phyloP scores from a whole-genome alignment of 2,113 vertebrate species.

The Aphyosemion australe region DNA sequence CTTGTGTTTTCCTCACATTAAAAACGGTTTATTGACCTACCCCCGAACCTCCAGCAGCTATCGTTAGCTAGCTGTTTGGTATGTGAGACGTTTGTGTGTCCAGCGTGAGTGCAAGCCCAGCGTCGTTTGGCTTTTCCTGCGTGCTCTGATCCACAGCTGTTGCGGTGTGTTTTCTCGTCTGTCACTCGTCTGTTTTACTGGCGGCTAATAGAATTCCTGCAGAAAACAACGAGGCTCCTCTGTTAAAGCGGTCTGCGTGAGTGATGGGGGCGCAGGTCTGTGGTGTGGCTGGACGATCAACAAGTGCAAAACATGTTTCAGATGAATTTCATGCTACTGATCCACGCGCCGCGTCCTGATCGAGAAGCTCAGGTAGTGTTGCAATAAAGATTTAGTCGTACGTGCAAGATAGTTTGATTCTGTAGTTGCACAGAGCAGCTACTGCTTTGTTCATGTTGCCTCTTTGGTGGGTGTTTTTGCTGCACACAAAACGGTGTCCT shows the following conservation, averaged over 20 bases:
- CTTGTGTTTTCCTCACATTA: conserved; percentile 23
- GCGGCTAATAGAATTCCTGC: conserved; percentile 54
- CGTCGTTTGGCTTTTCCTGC: conserved; percentile 62
- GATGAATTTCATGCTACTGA: conserved; percentile 28
- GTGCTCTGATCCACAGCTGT: conserved; percentile 74
- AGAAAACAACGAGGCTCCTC: conserved; percentile 26
- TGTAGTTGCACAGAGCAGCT: conserved; percentile 6
- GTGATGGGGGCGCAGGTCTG: conserved; percentile 17
- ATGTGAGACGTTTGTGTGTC: conserved; percentile 65
- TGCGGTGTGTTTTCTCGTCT: conserved; percentile 71
- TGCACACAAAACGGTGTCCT: conserved; percentile 43
- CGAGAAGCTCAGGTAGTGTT: conserved; percentile 15
- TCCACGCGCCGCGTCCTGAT: conserved; percentile 1
- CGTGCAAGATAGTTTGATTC: conserved; percentile 7
- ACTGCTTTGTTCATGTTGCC: conserved; percentile 16
- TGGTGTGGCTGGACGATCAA: conserved; percentile 62
- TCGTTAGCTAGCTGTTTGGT: conserved; percentile 70
- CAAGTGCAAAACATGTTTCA: conserved; percentile 67
- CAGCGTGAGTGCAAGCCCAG: conserved; percentile 47
- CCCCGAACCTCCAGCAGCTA: conserved; percentile 46
- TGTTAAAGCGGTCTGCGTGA: background rate
- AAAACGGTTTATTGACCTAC: conserved; percentile 40
- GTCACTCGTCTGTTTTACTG: conserved; percentile 64
- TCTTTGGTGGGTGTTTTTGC: conserved; percentile 42
- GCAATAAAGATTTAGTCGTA: conserved; percentile 23